Evolutionary conservation across 2,113 vertebrate genomes (phyloP), one percentile per base, ranked within the genome.

Genomic region (Pterocles orientalis): DNA sequence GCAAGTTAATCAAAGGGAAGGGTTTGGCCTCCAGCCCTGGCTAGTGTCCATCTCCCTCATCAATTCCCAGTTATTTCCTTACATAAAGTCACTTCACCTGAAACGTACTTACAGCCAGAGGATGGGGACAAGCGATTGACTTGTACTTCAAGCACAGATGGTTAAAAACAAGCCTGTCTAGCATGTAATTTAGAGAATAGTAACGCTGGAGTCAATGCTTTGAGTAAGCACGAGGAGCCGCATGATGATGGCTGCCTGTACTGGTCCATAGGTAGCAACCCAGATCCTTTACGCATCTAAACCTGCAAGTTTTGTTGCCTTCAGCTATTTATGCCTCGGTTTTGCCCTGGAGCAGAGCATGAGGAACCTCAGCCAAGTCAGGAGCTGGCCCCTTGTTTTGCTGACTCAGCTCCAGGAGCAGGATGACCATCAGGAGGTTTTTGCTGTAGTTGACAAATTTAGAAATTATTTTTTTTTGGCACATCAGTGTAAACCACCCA

Each of bases 401-500:
- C 34, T 83, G 5, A 3, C 50, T 62, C 2, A 0, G 4, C 36
- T 50, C 24, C 24, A 9, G 12, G 43, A 7, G 14, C 19, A 25
- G 9, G 34, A 14, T 0, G 0, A 16, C 13, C 10, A 3, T 15
- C 34, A 8, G 20, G 3, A 71, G 15, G 5, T 6, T 9, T 41
- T 75, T 36, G 7, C 21, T 53, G 45, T 9, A 15, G 36, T 11
- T 75, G 53, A 54, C 8, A 54, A 28, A 9, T 24, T 58, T 4
- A 45, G 20, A 41, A 58, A 66, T 4, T 1, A 2, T 8, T 8
- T 12, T 13, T 25, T 28, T 31, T 34, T 60, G 33, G 6, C 14
- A 54, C 16, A 43, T 41, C 43, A 53, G 51, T 11, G 7, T 75
- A 33, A 84, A 18, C 4, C 33, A 15, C 62, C 48, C 71, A 51